Conservation (phyloP, 2,888 invertebrate genomes). For the Steinernema carpocapsae region DNA sequence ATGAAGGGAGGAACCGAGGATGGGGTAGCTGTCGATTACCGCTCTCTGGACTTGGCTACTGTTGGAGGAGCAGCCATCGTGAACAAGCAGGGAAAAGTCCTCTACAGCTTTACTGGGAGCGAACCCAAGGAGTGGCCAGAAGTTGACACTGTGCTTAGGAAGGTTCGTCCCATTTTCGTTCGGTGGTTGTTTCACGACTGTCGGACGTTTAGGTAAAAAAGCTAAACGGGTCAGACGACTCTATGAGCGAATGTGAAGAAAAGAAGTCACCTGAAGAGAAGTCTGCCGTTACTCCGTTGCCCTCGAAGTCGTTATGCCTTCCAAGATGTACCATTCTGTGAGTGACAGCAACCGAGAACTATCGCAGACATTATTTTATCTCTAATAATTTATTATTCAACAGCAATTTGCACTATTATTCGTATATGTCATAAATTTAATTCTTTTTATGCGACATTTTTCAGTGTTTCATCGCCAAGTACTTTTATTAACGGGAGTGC, state of each 20-base stretch:
- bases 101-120: constrained; percentile 47
- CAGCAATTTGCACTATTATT: too few species aligned
- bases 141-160: constrained; percentile 49
- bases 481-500: too few species aligned
- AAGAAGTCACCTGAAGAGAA: not conserved
- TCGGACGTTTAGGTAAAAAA: too few species aligned
- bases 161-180: constrained; percentile 35
- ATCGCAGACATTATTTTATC: too few species aligned
- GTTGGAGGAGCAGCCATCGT: constrained; percentile 45
- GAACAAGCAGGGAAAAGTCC: constrained; percentile 44
- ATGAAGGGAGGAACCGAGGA: not conserved
- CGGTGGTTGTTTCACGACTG: too few species aligned
- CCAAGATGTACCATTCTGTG: too few species aligned
- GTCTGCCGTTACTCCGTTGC: constrained; percentile 17
- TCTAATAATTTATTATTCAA: too few species aligned
- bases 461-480: too few species aligned
- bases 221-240: not conserved
- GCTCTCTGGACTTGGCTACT: not conserved
- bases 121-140: constrained; percentile 51
- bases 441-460: too few species aligned
- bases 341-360: too few species aligned
- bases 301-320: not conserved
- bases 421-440: too few species aligned
- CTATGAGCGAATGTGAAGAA: not conserved
- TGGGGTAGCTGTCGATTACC: not conserved